Percentiles rank a stretch among this genome's conserved stretches.
Conservation (phyloP, 2,797 vertebrate species). For the Eremophila alpestris region DNA sequence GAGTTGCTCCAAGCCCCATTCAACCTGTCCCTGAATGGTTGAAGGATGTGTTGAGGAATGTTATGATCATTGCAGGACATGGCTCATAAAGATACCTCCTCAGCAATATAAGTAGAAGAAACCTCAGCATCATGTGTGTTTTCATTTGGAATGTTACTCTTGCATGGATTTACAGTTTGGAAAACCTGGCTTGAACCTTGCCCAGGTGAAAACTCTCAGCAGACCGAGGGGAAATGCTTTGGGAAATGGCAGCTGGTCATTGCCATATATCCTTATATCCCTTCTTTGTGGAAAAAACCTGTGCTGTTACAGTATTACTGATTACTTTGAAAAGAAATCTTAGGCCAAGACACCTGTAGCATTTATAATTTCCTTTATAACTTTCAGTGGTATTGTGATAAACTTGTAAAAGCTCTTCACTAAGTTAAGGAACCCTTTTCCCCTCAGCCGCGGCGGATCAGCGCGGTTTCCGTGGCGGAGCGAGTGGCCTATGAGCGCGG, state of each 20-base stretch:
- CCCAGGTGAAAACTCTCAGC: background rate
- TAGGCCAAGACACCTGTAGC: background rate
- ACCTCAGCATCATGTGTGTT: background rate
- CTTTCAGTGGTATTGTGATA: background rate
- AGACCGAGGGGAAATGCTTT: background rate
- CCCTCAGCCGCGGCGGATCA: constrained; percentile 92
- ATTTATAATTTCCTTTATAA: background rate
- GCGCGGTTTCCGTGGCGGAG: constrained; percentile 94
- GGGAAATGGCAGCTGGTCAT: background rate
- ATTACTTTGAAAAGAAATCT: background rate
- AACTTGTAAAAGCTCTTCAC: background rate
- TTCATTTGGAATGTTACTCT: background rate
- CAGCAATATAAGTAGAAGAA: background rate
- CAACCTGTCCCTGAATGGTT: background rate
- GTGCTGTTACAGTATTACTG: background rate
- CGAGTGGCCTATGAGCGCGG: constrained; percentile 89
- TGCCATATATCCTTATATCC: background rate
- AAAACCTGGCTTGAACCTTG: background rate
- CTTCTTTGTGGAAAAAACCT: background rate
- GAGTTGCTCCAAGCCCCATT: background rate
- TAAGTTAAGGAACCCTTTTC: background rate
- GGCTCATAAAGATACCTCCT: background rate
- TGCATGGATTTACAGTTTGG: background rate
- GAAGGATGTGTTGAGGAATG: background rate
- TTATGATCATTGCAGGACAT: background rate